phyloP scores from a whole-genome alignment of 2,888 invertebrate genomes.

The Eupithecia insigniata region DNA sequence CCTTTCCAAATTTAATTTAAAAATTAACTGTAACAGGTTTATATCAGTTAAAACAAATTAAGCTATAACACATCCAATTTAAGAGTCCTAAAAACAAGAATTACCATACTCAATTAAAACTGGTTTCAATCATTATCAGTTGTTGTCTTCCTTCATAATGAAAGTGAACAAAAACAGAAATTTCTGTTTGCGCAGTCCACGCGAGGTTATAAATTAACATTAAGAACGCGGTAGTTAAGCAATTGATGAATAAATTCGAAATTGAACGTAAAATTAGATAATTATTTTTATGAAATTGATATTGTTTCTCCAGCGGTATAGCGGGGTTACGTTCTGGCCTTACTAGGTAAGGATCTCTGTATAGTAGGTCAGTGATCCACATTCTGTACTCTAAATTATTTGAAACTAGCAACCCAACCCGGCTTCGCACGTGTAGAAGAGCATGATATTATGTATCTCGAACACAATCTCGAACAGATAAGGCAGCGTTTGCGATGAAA shows the following conservation, averaged over 20 bases:
- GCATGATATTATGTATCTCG: no score
- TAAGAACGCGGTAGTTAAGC: constrained; percentile 33
- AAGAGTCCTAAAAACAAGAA: constrained; percentile 44
- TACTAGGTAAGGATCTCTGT: neutral
- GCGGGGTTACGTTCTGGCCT: neutral
- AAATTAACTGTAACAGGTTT: constrained; percentile 24
- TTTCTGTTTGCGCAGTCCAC: constrained; percentile 47
- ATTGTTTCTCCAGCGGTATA: neutral
- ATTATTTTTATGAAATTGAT: neutral
- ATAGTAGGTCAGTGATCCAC: constrained; percentile 4
- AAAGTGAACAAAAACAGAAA: constrained; percentile 47
- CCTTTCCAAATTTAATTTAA: constrained; percentile 1
- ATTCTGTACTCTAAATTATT: constrained; percentile 7
- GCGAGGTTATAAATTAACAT: constrained; percentile 41
- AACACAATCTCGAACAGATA: no score
- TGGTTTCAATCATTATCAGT: constrained; percentile 40
- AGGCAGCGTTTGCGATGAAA: no score
- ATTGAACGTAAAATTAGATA: constrained; percentile 12
- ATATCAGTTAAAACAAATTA: neutral
- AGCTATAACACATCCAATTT: constrained; percentile 36
- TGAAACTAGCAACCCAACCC: no score
- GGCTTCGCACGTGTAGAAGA: no score
- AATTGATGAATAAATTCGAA: constrained; percentile 29
- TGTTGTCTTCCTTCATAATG: constrained; percentile 48
- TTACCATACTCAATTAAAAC: constrained; percentile 50